Base-by-base conservation (phyloP, 37 sponge, comb jelly and placozoan genomes). In the Haliclona indistincta region DNA sequence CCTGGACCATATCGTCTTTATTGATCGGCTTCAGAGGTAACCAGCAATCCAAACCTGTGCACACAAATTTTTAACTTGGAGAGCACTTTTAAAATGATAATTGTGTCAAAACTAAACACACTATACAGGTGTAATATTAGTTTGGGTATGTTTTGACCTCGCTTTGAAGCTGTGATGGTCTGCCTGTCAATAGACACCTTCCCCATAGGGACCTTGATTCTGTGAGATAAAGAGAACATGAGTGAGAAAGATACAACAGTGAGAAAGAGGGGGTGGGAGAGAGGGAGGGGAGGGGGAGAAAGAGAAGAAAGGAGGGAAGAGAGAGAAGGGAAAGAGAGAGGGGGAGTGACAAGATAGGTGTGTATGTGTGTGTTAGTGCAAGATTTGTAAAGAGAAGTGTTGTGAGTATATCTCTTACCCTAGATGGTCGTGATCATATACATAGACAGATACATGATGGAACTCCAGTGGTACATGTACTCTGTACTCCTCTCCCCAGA, bases 401-500 rank as follows among this genome's bases (percentile, higher is more conserved):
- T 69, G 22, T 13, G 45, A 3, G 23, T 41, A 35, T 58, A 29
- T 2, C 13, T n/a, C 85, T 75, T 43, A 92, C 93, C 88, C 79
- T 36, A 91, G 34, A 4, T 29, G 40, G 51, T 89, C 95, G 25
- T 83, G 64, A 63, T 94, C 85, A 47, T 73, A 86, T 56, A 94
- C 78, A 68, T 89, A 86, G 8, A 86, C 95, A 8, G 90, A 79
- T 23, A 89, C 67, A 23, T 70, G 68, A 61, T 89, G 91, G 71
- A 88, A 94, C 63, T 86, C 84, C 2, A 77, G 69, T 25, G 91
- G 90, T 28, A 94, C 76, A 60, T 89, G 95, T 4, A 94, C 78
- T 0, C 78, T 89, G 83, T 87, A 89, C 81, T 94, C 95, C 58
- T 89, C 95, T 19, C 95, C 95, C 95, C 95, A 94, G 74, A 89